Evolutionary conservation across 2,113 vertebrate genomes (phyloP).

Genomic region (Sapayoa aenigma): DNA sequence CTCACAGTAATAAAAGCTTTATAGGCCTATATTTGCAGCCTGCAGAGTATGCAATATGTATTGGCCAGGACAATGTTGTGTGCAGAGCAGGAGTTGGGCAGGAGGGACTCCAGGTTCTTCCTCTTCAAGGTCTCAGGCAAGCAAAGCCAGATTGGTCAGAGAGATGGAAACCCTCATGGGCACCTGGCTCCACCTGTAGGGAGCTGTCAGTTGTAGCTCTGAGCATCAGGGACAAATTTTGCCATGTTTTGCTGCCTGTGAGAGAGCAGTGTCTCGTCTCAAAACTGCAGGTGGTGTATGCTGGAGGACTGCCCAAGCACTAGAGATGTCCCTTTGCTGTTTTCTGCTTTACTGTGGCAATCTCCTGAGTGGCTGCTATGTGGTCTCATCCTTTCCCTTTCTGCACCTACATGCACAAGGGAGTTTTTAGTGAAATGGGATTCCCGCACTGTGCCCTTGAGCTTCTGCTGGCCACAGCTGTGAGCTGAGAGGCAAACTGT

Average conservation of each 20-base stretch:
- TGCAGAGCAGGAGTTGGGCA: not conserved
- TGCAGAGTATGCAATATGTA: not conserved
- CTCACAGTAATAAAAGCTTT: not conserved
- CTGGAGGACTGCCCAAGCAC: not conserved
- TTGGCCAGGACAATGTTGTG: not conserved
- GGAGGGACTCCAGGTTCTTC: not conserved
- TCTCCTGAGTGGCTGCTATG: not conserved
- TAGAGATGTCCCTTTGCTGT: not conserved
- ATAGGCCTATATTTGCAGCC: not conserved
- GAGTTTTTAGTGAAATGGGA: not conserved
- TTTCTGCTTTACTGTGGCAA: not conserved
- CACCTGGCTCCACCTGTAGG: not conserved
- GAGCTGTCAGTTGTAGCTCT: not conserved
- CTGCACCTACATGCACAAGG: rapidly evolving
- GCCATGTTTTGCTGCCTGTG: not conserved
- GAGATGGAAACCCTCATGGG: not conserved
- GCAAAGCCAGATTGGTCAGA: not conserved
- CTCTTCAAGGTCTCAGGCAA: not conserved
- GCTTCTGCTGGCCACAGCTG: not conserved
- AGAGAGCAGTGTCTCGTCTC: not conserved
- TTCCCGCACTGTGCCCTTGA: not conserved
- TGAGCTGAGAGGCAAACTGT: not conserved
- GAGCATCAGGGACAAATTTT: not conserved
- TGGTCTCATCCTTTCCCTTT: not conserved
- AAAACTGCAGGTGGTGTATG: not conserved